Evolutionary conservation across 1,140 invertebrate species (phyloP).

Genomic region (Brachionus rotundiformis): DNA sequence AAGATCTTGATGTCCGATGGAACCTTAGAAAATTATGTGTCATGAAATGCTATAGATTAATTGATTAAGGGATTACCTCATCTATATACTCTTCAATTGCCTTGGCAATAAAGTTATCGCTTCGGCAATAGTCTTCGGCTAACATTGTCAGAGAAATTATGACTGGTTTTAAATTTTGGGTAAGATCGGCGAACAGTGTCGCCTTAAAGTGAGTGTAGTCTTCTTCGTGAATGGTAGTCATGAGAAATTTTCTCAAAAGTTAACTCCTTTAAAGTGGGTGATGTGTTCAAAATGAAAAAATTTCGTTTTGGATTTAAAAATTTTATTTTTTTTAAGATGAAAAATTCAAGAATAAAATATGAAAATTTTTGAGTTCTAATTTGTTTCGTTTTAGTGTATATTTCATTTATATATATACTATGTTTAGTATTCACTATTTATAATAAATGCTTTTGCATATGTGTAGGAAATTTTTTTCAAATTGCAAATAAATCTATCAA

Average conservation of each 20-base stretch:
- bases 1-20: slow-evolving; percentile 4
- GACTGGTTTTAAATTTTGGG: slow-evolving; percentile 43
- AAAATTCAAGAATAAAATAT: slow-evolving; percentile 48
- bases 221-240: not conserved
- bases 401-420: slow-evolving; percentile 1
- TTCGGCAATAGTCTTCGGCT: slow-evolving; percentile 38
- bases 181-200: slow-evolving; percentile 31
- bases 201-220: slow-evolving; percentile 35
- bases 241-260: not conserved
- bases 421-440: not conserved
- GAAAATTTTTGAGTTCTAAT: slow-evolving; percentile 32
- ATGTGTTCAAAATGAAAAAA: slow-evolving; percentile 2
- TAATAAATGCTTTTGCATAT: slow-evolving; percentile 13
- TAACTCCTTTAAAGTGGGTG: not conserved
- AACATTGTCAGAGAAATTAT: slow-evolving; percentile 50
- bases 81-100: slow-evolving; percentile 43
- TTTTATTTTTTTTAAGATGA: slow-evolving; percentile 14
- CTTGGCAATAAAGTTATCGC: not conserved
- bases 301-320: slow-evolving; percentile 7
- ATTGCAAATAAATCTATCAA: not conserved
- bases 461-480: slow-evolving; percentile 21
- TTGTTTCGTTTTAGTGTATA: not conserved
- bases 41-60: not conserved
- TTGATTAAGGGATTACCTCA: not conserved
- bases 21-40: not conserved